phyloP scores from a whole-genome alignment of 2,113 vertebrate genomes.

The Callionymus lyra region DNA sequence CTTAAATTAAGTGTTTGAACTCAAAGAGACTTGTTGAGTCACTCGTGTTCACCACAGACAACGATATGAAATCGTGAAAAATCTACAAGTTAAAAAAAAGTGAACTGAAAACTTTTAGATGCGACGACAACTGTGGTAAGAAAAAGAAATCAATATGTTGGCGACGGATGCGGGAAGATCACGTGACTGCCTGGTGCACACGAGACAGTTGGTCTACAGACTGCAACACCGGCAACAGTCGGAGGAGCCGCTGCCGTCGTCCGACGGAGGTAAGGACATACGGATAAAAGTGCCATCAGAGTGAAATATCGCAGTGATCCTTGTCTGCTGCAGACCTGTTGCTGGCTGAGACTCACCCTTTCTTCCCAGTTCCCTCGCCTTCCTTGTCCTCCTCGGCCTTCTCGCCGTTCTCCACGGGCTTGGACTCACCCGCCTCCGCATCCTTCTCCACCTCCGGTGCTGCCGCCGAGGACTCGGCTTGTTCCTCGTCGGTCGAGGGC shows the following conservation, averaged over 20 bases:
- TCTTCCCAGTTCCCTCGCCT: slow-evolving; percentile 70
- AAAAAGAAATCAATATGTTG: no score
- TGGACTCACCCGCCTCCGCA: slow-evolving; percentile 60
- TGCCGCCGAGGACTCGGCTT: slow-evolving; percentile 61
- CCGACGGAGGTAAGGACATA: slow-evolving; percentile 54
- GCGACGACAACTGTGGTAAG: no score
- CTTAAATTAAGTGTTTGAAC: no score
- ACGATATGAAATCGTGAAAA: no score
- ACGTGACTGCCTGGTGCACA: no score
- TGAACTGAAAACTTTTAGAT: no score
- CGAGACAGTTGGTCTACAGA: slow-evolving; percentile 21
- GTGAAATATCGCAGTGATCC: slow-evolving; percentile 62
- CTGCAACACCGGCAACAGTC: slow-evolving; percentile 22
- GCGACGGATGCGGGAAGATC: no score
- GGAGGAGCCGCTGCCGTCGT: slow-evolving; percentile 32
- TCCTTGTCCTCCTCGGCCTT: slow-evolving; percentile 58
- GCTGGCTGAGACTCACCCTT: slow-evolving; percentile 72
- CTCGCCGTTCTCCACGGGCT: slow-evolving; percentile 48
- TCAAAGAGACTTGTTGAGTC: no score
- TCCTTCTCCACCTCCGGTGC: slow-evolving; percentile 48
- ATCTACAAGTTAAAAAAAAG: no score
- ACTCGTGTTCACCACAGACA: no score
- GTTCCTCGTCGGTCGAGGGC: slow-evolving; percentile 75
- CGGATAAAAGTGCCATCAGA: slow-evolving; percentile 62
- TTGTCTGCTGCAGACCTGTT: slow-evolving; percentile 1